Evolutionary conservation across 1,140 invertebrate genomes (phyloP), one percentile per base, ranked within the genome.

Genomic region (Nylanderia fulva): DNA sequence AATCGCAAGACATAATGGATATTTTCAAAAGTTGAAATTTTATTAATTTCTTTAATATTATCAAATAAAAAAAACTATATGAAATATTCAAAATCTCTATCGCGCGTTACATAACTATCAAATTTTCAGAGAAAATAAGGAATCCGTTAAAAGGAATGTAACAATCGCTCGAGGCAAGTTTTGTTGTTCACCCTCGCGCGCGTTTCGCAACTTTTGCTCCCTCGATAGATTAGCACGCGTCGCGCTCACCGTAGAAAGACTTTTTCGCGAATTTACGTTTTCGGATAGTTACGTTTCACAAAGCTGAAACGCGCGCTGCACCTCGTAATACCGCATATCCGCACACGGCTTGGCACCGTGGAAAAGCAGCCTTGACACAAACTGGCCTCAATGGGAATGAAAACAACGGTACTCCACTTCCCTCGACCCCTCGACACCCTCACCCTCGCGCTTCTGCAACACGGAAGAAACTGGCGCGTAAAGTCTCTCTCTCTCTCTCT

Each of bases 301-400:
- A 84, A 84, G 71, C 39, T 56, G 63, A 63, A 64, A 69, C 63
- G 84, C 75, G 66, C 45, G 64, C 39, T 42, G 54, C 52, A 68
- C n/a, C 63, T 33, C 68, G 54, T 56, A 69, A 56, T 63, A 64
- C 24, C 24, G 61, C 58, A 36, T 85, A 60, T 80, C 45, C 84
- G 64, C 29, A 64, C 69, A 76, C 72, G 72, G 48, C 36, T 86
- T 48, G 85, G 85, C 63, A 75, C 33, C 45, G 61, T 80, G 42
- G 85, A 86, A 86, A 88, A 89, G 86, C 77, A 82, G 84, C 85
- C 85, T 85, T 80, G 80, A 86, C 89, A 84, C 61, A 86, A 89
- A 91, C 87, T 85, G 69, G 79, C 84, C 74, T 85, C 77, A 80
- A 85, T 85, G 85, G 79, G 84, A 87, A 87, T 85, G 88, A 89